phyloP scores from a whole-genome alignment of 53 echinoderm and acorn worm species.

The Glandiceps talaboti region DNA sequence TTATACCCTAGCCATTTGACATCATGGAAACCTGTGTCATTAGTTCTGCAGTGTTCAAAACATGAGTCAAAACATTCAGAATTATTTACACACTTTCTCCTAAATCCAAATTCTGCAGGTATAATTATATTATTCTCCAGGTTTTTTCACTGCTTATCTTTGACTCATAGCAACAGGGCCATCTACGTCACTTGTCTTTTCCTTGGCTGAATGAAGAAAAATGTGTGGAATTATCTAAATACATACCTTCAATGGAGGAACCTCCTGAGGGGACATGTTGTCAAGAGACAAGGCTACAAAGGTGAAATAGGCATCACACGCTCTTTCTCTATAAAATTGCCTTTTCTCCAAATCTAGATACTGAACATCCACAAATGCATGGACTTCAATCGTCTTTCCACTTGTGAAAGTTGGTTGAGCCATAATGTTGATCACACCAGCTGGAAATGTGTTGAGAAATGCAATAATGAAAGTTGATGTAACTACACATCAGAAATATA shows the following conservation, averaged over 20 bases:
- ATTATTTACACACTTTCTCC: too few species aligned
- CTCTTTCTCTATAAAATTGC: conserved; percentile 18
- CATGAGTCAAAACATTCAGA: too few species aligned
- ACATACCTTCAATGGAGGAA: conserved; percentile 34
- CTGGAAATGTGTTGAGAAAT: too few species aligned
- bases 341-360: conserved; percentile 11
- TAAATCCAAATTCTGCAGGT: too few species aligned
- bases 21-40: too few species aligned
- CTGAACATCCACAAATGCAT: conserved; percentile 41
- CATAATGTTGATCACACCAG: conserved; percentile 23
- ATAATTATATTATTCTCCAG: too few species aligned
- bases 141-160: too few species aligned
- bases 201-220: background rate
- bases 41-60: too few species aligned
- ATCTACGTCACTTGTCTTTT: background rate
- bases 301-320: conserved; percentile 42
- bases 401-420: conserved; percentile 39
- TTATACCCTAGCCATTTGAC: too few species aligned
- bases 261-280: conserved; percentile 4
- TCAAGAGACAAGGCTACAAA: conserved; percentile 28
- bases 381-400: conserved; percentile 30
- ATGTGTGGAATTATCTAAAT: too few species aligned
- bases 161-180: background rate
- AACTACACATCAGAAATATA: too few species aligned
- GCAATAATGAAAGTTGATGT: too few species aligned